phyloP scores from a whole-genome alignment of 1,140 invertebrate genomes.

The Aphaenogaster rudis region DNA sequence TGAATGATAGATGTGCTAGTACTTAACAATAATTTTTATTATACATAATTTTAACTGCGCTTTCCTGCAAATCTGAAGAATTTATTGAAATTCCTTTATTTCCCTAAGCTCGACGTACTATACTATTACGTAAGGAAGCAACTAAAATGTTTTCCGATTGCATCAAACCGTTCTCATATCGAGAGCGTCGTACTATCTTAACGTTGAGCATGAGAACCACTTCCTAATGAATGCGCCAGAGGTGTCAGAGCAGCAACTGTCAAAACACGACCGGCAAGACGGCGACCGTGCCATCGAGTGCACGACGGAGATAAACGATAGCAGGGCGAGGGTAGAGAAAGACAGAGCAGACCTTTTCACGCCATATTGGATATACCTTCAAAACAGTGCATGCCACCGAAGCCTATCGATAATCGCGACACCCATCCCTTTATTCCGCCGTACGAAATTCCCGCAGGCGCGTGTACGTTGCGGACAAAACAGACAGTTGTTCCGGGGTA shows the following conservation, averaged over 20 bases:
- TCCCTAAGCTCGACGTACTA: neutral
- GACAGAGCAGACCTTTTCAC: slow-evolving; percentile 79
- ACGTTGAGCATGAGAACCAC: slow-evolving; percentile 82
- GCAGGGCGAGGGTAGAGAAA: slow-evolving; percentile 54
- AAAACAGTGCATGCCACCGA: slow-evolving; percentile 78
- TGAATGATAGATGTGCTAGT: neutral
- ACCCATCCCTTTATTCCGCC: slow-evolving; percentile 76
- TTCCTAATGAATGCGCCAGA: slow-evolving; percentile 86
- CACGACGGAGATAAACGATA: slow-evolving; percentile 64
- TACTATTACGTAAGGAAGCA: neutral
- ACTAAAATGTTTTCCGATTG: neutral
- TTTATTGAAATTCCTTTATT: slow-evolving; percentile 4
- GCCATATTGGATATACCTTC: slow-evolving; percentile 79
- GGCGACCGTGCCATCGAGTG: slow-evolving; percentile 66
- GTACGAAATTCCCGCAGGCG: slow-evolving; percentile 69
- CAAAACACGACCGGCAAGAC: slow-evolving; percentile 84
- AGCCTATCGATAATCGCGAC: slow-evolving; percentile 84
- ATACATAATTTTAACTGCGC: neutral
- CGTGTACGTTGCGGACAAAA: slow-evolving; percentile 47
- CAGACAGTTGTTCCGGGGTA: slow-evolving; percentile 66
- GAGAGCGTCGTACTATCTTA: neutral
- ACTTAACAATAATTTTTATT: slow-evolving; percentile 5
- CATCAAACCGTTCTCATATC: neutral
- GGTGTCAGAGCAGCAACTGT: slow-evolving; percentile 87
- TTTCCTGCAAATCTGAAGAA: neutral